Evolutionary conservation across 2,113 vertebrate species (phyloP), one percentile per base, ranked within the genome.

Genomic region (Microtus ochrogaster): DNA sequence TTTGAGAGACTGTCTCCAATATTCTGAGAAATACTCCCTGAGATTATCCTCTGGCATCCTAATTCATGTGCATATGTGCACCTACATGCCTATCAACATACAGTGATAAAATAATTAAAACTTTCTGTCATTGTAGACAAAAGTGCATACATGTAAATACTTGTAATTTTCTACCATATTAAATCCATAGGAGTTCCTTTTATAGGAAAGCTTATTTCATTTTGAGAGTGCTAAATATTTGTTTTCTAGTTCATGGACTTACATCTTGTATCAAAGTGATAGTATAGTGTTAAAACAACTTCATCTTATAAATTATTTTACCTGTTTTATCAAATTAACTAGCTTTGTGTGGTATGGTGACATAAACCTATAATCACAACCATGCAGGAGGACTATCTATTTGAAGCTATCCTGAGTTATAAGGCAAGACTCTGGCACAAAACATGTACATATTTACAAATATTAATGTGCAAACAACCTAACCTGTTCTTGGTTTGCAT

Each of bases 191-290:
- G 28, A 84, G 36, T 91, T 93, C 26, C 49, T 95, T 96, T 88
- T 7, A 8, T 88, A 49, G 36, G 36, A 28, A 81, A 72, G 55
- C 28, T 91, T 12, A 52, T 92, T 96, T 96, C 22, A 61, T 88
- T 96, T 93, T 87, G 91, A n/a, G 33, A 78, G 28, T 52, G 1
- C 21, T 95, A 63, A 85, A 8, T 77, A 22, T 95, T 93, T 90
- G 16, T 83, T 95, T 95, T 73, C 9, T 89, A 78, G n/a, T 84
- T 97, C 36, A 83, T 96, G 19, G 94, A 86, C 1, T 7, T 85
- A 13, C 76, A 41, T 14, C 22, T 55, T 77, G 24, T 86, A 19
- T 79, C 91, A 3, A 22, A 89, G 2, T 81, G 22, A 24, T 93
- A 74, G 1, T 47, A 91, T 87, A 89, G 33, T 74, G 4, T 93